A percentile compares a stretch with the other conserved stretches of the same genome.
Conservation (phyloP, 2,113 vertebrate genomes). For the Seriola rivoliana region DNA sequence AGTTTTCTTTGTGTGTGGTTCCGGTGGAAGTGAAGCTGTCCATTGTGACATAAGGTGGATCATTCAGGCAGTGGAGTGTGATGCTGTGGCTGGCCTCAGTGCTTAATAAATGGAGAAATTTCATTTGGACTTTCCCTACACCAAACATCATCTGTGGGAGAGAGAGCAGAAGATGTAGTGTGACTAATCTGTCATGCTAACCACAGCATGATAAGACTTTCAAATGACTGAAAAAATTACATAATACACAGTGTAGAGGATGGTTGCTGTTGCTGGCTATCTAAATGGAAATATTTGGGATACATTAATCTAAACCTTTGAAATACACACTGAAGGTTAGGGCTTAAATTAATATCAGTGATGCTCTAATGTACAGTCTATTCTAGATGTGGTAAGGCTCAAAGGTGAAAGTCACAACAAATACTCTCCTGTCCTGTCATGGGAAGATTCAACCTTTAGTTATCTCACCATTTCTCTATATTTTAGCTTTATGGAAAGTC, state of each 20-base stretch:
- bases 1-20: slow-evolving; percentile 57
- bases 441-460: too few species aligned
- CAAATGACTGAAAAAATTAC: background rate
- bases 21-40: slow-evolving; percentile 66
- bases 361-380: too few species aligned
- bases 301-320: too few species aligned
- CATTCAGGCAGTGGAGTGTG: slow-evolving; percentile 91
- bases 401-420: too few species aligned
- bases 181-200: background rate
- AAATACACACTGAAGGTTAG: too few species aligned
- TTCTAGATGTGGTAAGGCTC: too few species aligned
- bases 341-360: too few species aligned
- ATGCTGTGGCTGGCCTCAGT: slow-evolving; percentile 92
- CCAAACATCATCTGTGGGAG: slow-evolving; percentile 89
- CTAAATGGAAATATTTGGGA: background rate
- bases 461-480: background rate
- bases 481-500: too few species aligned
- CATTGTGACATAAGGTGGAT: slow-evolving; percentile 66
- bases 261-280: background rate
- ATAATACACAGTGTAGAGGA: background rate
- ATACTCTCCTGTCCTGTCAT: too few species aligned
- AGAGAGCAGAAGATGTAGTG: slow-evolving; percentile 21
- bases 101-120: slow-evolving; percentile 97
- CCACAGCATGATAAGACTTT: background rate
- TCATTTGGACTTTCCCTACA: slow-evolving; percentile 96